phyloP scores from a whole-genome alignment of 2,888 invertebrate species.

The Lasioglossum vierecki region DNA sequence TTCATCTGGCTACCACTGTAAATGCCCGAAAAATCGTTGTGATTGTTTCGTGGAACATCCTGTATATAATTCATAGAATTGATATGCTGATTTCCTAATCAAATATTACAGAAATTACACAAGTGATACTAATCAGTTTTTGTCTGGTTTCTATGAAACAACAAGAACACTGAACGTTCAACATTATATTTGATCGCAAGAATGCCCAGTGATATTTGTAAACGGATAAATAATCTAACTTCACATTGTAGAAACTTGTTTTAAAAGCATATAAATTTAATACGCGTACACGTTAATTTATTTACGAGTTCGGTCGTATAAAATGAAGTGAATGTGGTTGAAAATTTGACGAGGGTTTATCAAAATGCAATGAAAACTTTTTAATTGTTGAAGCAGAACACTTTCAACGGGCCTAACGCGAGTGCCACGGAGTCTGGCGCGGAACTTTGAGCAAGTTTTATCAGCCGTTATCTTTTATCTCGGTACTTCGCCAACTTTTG shows the following conservation, averaged over 20 bases:
- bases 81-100: too few relatives aligned
- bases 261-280: neutral
- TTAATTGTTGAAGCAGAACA: conserved; percentile 60
- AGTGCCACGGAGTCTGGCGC: conserved; percentile 52
- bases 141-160: too few relatives aligned
- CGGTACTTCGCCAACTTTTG: conserved; percentile 76
- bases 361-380: conserved; percentile 49
- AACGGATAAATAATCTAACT: too few relatives aligned
- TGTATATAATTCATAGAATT: too few relatives aligned
- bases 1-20: too few relatives aligned
- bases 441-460: conserved; percentile 66
- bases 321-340: neutral
- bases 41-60: too few relatives aligned
- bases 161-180: too few relatives aligned
- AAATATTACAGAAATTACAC: too few relatives aligned
- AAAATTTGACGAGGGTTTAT: conserved; percentile 34
- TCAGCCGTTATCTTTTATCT: conserved; percentile 72
- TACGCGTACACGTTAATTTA: neutral
- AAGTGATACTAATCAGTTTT: too few relatives aligned
- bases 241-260: neutral
- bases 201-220: too few relatives aligned
- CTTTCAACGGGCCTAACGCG: conserved; percentile 50
- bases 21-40: too few relatives aligned
- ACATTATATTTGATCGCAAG: too few relatives aligned
- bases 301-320: neutral